A percentile compares a stretch with the other conserved stretches of the same genome.
These are phyloP conservation scores for Tachuris rubrigastra DNA, from an alignment of 2,113 vertebrate species.

Conservation along the genomic window DNA sequence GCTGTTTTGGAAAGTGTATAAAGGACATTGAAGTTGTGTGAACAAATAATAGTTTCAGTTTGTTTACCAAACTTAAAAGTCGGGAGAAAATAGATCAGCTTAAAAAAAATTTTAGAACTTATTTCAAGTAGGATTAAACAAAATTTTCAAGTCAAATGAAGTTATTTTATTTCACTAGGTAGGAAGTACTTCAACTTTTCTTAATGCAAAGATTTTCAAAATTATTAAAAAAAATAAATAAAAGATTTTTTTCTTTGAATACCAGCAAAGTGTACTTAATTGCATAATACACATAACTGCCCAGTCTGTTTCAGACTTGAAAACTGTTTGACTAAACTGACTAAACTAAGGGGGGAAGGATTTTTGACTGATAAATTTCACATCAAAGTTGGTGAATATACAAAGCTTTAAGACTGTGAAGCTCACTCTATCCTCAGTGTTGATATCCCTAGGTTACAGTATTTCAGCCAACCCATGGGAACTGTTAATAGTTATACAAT, in stretches of 20 bases:
- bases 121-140: not conserved
- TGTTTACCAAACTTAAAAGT: not conserved
- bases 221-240: fast-evolving
- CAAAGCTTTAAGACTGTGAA: not conserved
- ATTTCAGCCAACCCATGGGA: not conserved
- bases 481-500: too few species aligned
- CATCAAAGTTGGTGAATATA: not conserved
- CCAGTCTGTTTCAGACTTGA: not conserved
- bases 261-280: not conserved
- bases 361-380: not conserved
- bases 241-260: not conserved
- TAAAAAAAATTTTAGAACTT: not conserved
- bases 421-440: not conserved
- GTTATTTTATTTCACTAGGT: not conserved
- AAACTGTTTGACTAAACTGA: not conserved
- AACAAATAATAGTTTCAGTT: not conserved
- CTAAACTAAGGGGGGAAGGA: not conserved
- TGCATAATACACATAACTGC: not conserved
- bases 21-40: not conserved
- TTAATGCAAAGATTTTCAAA: not conserved
- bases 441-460: not conserved
- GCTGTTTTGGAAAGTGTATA: not conserved
- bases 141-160: not conserved
- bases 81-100: not conserved
- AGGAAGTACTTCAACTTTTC: not conserved